Evolutionary conservation across 2,797 vertebrate species (phyloP), one percentile per base, ranked within the genome.

Genomic region (Chelon auratus): DNA sequence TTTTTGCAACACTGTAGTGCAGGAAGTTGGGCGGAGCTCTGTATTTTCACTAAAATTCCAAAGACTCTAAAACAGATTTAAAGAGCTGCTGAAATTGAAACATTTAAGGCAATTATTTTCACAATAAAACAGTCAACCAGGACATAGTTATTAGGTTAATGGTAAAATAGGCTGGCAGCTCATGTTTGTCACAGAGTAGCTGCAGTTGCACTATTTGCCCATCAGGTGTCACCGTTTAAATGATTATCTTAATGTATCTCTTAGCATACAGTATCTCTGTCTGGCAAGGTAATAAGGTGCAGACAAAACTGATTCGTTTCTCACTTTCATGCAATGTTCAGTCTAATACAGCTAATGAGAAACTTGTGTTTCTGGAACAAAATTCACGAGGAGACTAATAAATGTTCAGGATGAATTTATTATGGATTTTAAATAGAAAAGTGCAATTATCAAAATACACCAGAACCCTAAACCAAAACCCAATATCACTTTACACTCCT

Each of bases 201-300:
- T 92, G 90, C 77, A 93, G 82, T 93, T 90, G 10, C 86, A 81
- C 40, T 12, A 9, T 84, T 86, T 81, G 65, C 15, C 90, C 92
- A 92, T 82, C 45, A 77, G 89, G 59, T 92, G 92, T 91, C 92
- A 87, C 86, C 90, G 79, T 81, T 79, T 81, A 82, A 63, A 81
- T 60, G 64, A 71, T 77, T 69, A 85, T 85, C 50, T 52, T 37
- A 30, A 65, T 42, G 33, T 15, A 54, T 42, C 37, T 57, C 36
- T 22, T 15, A 12, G 2, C 30, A 10, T 3, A 26, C 14, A 36
- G 22, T 42, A 9, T 9, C 12, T 36, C 4, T 51, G 7, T 36
- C n/a, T 68, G 40, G 15, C n/a, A 56, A n/a, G 24, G 63, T n/a
- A 36, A 40, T 58, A 45, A 14, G 14, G 0, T 24, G 26, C 18